Conservation (phyloP, 1,140 invertebrate species). For the Formica selysi region DNA sequence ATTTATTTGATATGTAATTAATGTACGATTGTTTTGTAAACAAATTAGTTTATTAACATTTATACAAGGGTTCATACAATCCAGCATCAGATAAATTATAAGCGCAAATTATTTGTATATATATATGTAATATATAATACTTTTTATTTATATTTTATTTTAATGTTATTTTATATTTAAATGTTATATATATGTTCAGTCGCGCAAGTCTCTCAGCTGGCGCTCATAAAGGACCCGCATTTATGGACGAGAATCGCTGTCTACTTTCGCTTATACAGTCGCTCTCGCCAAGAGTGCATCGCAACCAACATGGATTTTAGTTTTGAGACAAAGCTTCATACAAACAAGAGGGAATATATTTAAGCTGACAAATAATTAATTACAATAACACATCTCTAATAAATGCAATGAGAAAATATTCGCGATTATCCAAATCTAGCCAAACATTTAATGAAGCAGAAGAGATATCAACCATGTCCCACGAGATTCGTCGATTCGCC, state of each 20-base stretch:
- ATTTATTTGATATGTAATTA: not conserved
- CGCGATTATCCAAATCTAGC: not conserved
- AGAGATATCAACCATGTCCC: slow-evolving; percentile 22
- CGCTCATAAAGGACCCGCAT: slow-evolving; percentile 40
- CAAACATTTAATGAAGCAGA: not conserved
- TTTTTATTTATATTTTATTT: slow-evolving; percentile 53
- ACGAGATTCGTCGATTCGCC: slow-evolving; percentile 76
- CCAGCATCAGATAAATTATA: slow-evolving; percentile 83
- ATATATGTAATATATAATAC: slow-evolving; percentile 3
- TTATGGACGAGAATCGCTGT: slow-evolving; percentile 45
- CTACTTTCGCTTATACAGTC: slow-evolving; percentile 53
- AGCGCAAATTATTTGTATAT: slow-evolving; percentile 68
- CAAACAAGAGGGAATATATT: not conserved
- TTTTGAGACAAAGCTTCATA: slow-evolving; percentile 39
- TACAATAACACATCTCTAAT: not conserved
- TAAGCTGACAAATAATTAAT: not conserved
- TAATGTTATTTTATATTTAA: slow-evolving; percentile 48
- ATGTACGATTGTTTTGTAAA: slow-evolving; percentile 45
- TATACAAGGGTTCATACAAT: slow-evolving; percentile 79
- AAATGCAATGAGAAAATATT: not conserved
- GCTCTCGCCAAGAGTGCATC: slow-evolving; percentile 48
- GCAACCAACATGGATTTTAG: slow-evolving; percentile 57
- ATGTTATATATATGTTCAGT: slow-evolving; percentile 62
- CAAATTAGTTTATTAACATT: slow-evolving; percentile 82
- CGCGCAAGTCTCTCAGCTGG: slow-evolving; percentile 43